These are phyloP conservation scores for Hylomyscus alleni DNA, from an alignment of 2,797 vertebrate species.

Conservation along the genomic window DNA sequence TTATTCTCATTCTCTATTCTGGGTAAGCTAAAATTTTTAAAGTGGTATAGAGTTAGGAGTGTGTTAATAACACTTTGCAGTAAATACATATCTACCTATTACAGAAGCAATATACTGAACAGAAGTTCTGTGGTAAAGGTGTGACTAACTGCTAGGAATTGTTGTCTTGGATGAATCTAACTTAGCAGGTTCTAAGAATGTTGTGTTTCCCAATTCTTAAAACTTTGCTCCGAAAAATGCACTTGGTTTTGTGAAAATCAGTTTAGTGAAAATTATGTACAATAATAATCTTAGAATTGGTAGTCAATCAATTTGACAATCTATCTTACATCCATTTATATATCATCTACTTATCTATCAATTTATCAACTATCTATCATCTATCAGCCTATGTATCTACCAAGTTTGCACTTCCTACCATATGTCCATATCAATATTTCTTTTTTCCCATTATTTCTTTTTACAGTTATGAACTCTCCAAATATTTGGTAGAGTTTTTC, in stretches of 20 bases:
- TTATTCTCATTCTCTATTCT: constrained; percentile 60
- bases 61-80: constrained; percentile 33
- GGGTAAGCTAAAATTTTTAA: constrained; percentile 62
- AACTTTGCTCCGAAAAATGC: not conserved
- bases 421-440: not conserved
- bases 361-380: too few species aligned
- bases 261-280: not conserved
- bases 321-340: not conserved
- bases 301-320: not conserved
- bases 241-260: not conserved
- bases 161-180: constrained; percentile 20
- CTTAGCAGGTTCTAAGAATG: constrained; percentile 3
- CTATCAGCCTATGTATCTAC: not conserved
- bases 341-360: not conserved
- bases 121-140: constrained; percentile 16
- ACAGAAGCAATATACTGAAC: constrained; percentile 6
- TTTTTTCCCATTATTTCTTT: not conserved
- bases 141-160: not conserved
- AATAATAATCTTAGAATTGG: not conserved
- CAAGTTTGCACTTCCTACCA: not conserved
- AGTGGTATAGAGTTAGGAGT: not conserved
- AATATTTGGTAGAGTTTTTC: not conserved
- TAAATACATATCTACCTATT: constrained; percentile 16
- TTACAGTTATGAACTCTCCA: not conserved
- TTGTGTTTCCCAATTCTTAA: not conserved